A percentile compares a stretch with the other conserved stretches of the same genome.
phyloP scores from a whole-genome alignment of 2,888 invertebrate genomes.

The Hydrotaea cyrtoneurina region DNA sequence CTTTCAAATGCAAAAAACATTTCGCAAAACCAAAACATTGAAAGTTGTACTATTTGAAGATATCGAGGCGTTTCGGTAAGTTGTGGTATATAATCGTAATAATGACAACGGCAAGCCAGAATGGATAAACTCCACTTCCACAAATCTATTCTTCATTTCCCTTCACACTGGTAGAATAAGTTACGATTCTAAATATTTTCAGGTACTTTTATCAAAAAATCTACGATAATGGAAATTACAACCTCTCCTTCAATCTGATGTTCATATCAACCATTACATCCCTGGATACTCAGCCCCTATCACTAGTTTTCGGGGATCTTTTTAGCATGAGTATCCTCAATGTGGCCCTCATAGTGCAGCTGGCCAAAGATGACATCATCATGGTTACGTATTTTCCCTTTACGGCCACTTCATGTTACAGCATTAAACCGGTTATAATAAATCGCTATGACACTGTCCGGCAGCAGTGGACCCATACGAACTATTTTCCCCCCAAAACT shows the following conservation, averaged over 20 bases:
- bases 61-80: constrained; percentile 32
- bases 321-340: constrained; percentile 72
- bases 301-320: constrained; percentile 67
- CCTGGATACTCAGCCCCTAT: constrained; percentile 33
- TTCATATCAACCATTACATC: constrained; percentile 31
- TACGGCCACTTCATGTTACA: constrained; percentile 67
- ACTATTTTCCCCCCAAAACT: constrained; percentile 72
- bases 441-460: constrained; percentile 68
- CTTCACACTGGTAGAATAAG: too few relatives aligned
- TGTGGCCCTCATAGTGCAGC: constrained; percentile 67
- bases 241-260: constrained; percentile 33
- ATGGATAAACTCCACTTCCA: too few relatives aligned
- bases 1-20: constrained; percentile 9
- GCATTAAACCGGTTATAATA: constrained; percentile 68
- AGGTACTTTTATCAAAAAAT: constrained; percentile 42
- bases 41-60: constrained; percentile 40
- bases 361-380: constrained; percentile 55
- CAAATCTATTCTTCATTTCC: too few relatives aligned
- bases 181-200: too few relatives aligned
- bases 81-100: background rate
- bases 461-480: constrained; percentile 66
- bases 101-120: too few relatives aligned
- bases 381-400: constrained; percentile 75
- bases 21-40: constrained; percentile 10
- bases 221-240: constrained; percentile 16